phyloP scores from a whole-genome alignment of 2,888 invertebrate species.

The Agapostemon virescens region DNA sequence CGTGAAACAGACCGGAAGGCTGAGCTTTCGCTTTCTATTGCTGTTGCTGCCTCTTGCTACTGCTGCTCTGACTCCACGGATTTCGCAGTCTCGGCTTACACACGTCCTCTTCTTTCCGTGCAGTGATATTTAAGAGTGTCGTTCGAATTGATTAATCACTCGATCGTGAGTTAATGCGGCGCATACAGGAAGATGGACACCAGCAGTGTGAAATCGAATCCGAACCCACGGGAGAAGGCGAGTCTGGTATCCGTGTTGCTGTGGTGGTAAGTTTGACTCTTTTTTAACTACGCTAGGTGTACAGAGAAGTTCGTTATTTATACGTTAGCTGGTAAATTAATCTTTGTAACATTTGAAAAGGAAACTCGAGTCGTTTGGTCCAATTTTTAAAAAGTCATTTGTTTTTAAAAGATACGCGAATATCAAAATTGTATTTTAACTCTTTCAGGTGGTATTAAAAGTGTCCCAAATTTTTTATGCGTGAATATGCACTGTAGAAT shows the following conservation, averaged over 20 bases:
- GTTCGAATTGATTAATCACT: background rate
- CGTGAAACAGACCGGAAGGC: background rate
- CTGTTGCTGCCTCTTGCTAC: background rate
- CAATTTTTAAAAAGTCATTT: too few relatives aligned
- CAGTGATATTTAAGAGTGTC: background rate
- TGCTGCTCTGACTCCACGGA: background rate
- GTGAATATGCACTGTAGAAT: too few relatives aligned
- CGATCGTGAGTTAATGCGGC: constrained; percentile 48
- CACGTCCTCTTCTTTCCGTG: background rate
- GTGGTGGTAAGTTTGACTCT: constrained; percentile 83
- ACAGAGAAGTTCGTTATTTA: too few relatives aligned
- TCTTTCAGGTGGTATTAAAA: too few relatives aligned
- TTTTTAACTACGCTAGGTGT: too few relatives aligned
- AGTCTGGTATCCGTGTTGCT: constrained; percentile 84
- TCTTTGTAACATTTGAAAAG: too few relatives aligned
- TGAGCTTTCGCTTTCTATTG: background rate
- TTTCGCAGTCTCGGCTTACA: background rate
- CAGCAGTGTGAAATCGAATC: constrained; percentile 78
- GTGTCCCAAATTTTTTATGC: too few relatives aligned
- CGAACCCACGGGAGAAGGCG: constrained; percentile 83
- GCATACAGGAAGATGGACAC: constrained; percentile 71
- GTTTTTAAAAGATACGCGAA: too few relatives aligned
- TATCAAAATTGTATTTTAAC: too few relatives aligned
- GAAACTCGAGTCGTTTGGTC: too few relatives aligned
- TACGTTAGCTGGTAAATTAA: too few relatives aligned